Percentiles rank a stretch among this genome's conserved stretches.
phyloP scores from a whole-genome alignment of 2,888 invertebrate species.

The Macropis europaea region DNA sequence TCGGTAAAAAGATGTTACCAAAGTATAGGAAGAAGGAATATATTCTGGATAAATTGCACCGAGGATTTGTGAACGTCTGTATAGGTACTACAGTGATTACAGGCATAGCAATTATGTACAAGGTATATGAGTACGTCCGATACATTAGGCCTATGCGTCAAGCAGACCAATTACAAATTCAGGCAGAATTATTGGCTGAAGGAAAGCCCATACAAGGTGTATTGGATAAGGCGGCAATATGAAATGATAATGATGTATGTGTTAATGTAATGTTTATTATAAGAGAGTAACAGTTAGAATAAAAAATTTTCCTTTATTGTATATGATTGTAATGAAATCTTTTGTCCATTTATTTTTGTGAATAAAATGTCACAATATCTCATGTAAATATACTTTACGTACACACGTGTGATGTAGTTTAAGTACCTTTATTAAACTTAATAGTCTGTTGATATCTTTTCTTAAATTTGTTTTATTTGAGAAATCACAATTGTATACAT shows the following conservation, averaged over 20 bases:
- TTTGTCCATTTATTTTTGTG: too few relatives aligned
- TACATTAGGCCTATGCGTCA: conserved; percentile 78
- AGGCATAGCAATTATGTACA: conserved; percentile 76
- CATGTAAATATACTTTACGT: too few relatives aligned
- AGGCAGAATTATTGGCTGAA: conserved; percentile 81
- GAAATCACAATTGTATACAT: conserved; percentile 27
- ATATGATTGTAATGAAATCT: neutral
- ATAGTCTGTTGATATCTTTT: neutral
- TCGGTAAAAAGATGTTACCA: conserved; percentile 17
- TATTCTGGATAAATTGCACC: conserved; percentile 81
- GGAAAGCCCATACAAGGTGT: conserved; percentile 68
- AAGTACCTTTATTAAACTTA: neutral
- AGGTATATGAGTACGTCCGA: conserved; percentile 80
- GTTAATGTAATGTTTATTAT: neutral
- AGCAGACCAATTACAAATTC: conserved; percentile 76
- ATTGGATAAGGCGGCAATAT: too few relatives aligned
- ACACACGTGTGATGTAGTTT: too few relatives aligned
- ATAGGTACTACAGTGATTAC: conserved; percentile 80
- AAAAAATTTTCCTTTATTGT: neutral
- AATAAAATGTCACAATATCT: too few relatives aligned
- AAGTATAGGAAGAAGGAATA: conserved; percentile 21
- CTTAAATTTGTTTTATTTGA: conserved; percentile 25
- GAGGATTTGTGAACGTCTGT: conserved; percentile 80
- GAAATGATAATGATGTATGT: neutral
- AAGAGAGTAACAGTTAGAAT: neutral